Percentiles rank a stretch among this genome's conserved stretches.
Evolutionary conservation across 53 echinoderm and acorn worm species (phyloP).

Genomic region (Henricia sp.): DNA sequence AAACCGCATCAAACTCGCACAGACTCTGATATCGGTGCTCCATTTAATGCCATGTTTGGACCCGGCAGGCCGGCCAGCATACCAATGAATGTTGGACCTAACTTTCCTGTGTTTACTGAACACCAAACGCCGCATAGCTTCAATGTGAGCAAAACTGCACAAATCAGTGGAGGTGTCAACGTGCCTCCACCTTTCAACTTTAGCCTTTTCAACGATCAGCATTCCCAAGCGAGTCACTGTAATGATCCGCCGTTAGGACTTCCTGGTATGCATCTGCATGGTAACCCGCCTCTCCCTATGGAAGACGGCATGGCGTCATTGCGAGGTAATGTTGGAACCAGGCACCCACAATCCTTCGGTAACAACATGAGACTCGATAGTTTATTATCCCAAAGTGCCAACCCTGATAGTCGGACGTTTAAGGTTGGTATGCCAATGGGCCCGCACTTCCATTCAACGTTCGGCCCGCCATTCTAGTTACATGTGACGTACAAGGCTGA

Average conservation of each 20-base stretch:
- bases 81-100: constrained; percentile 75
- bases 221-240: constrained; percentile 61
- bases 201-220: constrained; percentile 84
- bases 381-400: constrained; percentile 76
- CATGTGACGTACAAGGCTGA: no score
- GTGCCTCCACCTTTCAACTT: constrained; percentile 80
- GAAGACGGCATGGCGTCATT: constrained; percentile 81
- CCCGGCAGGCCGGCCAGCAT: constrained; percentile 71
- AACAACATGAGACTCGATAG: constrained; percentile 78
- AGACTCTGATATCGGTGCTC: constrained; percentile 82
- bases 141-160: constrained; percentile 80
- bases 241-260: constrained; percentile 68
- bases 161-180: constrained; percentile 63
- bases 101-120: constrained; percentile 88
- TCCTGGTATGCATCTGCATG: constrained; percentile 71
- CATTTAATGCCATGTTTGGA: constrained; percentile 87
- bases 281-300: constrained; percentile 70
- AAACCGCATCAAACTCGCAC: constrained; percentile 68
- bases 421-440: constrained; percentile 75
- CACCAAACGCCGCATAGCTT: constrained; percentile 77
- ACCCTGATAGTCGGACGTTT: constrained; percentile 78
- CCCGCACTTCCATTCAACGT: constrained; percentile 41
- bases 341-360: constrained; percentile 81
- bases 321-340: constrained; percentile 57
- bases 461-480: constrained; percentile 26